Evolutionary conservation across 2,113 vertebrate species (phyloP), one percentile per base, ranked within the genome.

Genomic region (Pogona vitticeps): DNA sequence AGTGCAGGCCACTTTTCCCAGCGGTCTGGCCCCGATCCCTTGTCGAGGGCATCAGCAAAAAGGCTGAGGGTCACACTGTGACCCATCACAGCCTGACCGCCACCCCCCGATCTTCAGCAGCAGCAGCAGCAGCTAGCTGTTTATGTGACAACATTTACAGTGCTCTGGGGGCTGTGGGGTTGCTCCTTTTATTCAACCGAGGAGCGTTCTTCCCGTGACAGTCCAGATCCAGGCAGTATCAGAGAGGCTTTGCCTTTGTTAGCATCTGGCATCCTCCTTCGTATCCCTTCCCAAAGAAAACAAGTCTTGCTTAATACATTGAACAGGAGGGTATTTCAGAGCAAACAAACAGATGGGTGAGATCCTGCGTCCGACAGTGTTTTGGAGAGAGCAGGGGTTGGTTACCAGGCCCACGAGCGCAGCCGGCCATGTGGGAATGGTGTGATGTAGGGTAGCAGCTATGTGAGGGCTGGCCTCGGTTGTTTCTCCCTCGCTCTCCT

Each of bases 341-440:
- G 75, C 84, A 91, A 89, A 84, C 38, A 90, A 84, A 72, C 88
- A 28, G 42, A 83, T 84, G 86, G 72, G 84, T 20, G 88, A 42
- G 76, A 10, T 56, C 89, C 61, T 80, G 89, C 77, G 90, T 4
- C 65, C 84, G 77, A 84, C 65, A 91, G 42, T 46, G 9, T 18
- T 26, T 31, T 87, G 86, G 33, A 90, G 7, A 1, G 3, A 23
- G 70, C 4, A 86, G 31, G 2, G 9, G 14, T 67, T 80, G 28
- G 87, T 88, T 72, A 31, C 77, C 83, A 31, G 38, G 12, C 59
- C 36, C 20, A 68, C 3, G 86, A 86, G 23, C n/a, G 0, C 10
- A 76, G 70, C 65, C n/a, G 76, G 67, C 36, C 12, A 1, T 71
- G 38, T 76, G 61, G 59, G 1, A 52, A 84, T 85, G 75, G 46